Evolutionary conservation across 2,797 vertebrate species (phyloP), one percentile per base, ranked within the genome.

Genomic region (Diplodus sargus): DNA sequence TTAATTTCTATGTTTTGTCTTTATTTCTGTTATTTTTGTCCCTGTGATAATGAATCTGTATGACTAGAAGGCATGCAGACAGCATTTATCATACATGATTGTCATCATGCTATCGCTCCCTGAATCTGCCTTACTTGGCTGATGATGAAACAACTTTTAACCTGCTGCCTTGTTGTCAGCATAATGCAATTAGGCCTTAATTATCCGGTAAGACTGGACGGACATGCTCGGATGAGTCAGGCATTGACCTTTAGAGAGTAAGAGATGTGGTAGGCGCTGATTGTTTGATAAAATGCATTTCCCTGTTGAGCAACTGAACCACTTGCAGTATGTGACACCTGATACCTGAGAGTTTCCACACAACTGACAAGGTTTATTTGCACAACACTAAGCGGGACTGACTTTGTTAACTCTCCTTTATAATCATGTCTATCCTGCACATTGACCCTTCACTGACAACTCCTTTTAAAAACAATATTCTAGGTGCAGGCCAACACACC

Each of bases 401-500:
- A 39, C 39, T 39, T 39, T 39, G 39, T 39, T 39, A 2, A 39
- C 10, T 39, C 2, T 43, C 22, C 17, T 57, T 45, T 59, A 16
- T 49, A 0, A 30, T 34, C 20, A n/a, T 47, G 2, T 25, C 5
- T 63, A 0, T 22, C 1, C 14, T 48, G 14, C 39, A 49, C 5
- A 0, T 61, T 54, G 48, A 23, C 17, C 39, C 34, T 74, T 63
- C 17, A 65, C 47, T 30, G 10, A 30, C 56, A 30, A 16, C 16
- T 47, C 16, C 39, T 47, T 47, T 39, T 48, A 39, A 16, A 16
- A 59, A 23, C 39, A 18, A 14, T 43, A 25, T 6, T 10, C 15
- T 52, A 34, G 45, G 10, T 42, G 30, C n/a, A 18, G 49, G 53
- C 12, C n/a, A 51, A 12, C 74, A 71, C 66, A 61, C 76, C 49